Evolutionary conservation across 2,113 vertebrate species (phyloP), one percentile per base, ranked within the genome.

Genomic region (Caranx ignobilis): DNA sequence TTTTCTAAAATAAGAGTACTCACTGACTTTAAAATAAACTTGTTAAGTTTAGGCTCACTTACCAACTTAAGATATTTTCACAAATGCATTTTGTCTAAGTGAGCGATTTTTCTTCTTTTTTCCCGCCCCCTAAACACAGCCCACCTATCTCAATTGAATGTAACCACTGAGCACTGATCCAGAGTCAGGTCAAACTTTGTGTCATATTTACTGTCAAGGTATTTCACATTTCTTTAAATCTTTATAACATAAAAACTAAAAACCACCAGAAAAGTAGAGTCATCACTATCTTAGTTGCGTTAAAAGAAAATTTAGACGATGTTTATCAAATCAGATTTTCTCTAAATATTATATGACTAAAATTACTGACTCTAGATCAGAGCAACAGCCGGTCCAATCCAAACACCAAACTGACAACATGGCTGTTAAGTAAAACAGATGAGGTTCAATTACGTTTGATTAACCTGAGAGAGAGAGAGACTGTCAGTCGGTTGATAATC

Each of bases 401-500:
- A 83, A 52, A 56, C 55, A 65, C 43, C 79, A 15, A 45, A 67
- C 68, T 32, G 64, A 64, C 74, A 71, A 74, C 63, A 63, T 62
- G 90, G 76, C 77, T 74, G 86, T 75, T 75, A 37, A 83, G 77
- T 73, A 59, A 71, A 77, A 88, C 76, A 64, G 78, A 84, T 82
- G 90, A 91, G 89, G 85, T 90, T 88, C 69, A 71, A 85, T 77
- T 81, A 86, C 43, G 62, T 86, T 89, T 77, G 62, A 87, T 82
- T 88, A 89, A 91, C 92, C 92, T 93, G 92, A 93, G 92, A 26
- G 26, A 93, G 92, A 91, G 81, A 86, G 75, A 85, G 77, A 78
- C 83, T 72, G 84, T 82, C 74, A 86, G 82, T 84, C 47, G 13
- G 80, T 80, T 79, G 74, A 88, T 83, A 63, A 61, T 72, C 75